Conservation (phyloP, 2,888 invertebrate species). For the Pinctada fucata region DNA sequence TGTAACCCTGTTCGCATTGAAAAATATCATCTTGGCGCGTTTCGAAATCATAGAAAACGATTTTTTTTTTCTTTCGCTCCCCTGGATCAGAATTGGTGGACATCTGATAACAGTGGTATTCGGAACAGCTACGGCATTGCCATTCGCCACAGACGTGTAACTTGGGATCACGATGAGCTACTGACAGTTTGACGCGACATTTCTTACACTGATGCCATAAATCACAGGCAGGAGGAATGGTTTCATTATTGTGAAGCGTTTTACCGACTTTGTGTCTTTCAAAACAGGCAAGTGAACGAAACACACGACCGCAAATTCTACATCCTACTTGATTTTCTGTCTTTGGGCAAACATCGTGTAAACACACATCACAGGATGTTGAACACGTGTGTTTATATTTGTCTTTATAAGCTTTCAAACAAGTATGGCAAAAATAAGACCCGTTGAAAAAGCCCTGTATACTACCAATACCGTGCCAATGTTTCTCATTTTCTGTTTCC, state of each 20-base stretch:
- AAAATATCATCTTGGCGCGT: slow-evolving; percentile 10
- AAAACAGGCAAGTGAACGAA: slow-evolving; percentile 14
- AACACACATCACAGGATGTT: slow-evolving; percentile 13
- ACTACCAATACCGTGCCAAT: slow-evolving; percentile 13
- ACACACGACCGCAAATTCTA: slow-evolving; percentile 5
- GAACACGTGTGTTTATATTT: slow-evolving; percentile 24
- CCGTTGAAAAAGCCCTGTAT: slow-evolving; percentile 5
- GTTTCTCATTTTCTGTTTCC: slow-evolving; percentile 20
- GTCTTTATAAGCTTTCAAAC: slow-evolving; percentile 23
- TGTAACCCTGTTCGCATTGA: slow-evolving; percentile 27
- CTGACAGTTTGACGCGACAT: slow-evolving; percentile 13
- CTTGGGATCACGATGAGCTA: not conserved
- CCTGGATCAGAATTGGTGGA: slow-evolving; percentile 11
- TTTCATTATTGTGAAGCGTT: not conserved
- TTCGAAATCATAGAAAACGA: slow-evolving; percentile 35
- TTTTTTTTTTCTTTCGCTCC: slow-evolving; percentile 9
- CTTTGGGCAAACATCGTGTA: not conserved
- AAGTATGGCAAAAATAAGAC: slow-evolving; percentile 15
- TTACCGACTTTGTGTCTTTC: slow-evolving; percentile 18
- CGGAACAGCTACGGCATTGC: slow-evolving; percentile 10
- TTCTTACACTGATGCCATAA: slow-evolving; percentile 14
- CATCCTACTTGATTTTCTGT: slow-evolving; percentile 11
- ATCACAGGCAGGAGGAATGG: slow-evolving; percentile 12
- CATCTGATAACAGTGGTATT: slow-evolving; percentile 13
- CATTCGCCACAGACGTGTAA: slow-evolving; percentile 13